Evolutionary conservation across 2,888 invertebrate species (phyloP), one percentile per base, ranked within the genome.

Genomic region (Merodon equestris): DNA sequence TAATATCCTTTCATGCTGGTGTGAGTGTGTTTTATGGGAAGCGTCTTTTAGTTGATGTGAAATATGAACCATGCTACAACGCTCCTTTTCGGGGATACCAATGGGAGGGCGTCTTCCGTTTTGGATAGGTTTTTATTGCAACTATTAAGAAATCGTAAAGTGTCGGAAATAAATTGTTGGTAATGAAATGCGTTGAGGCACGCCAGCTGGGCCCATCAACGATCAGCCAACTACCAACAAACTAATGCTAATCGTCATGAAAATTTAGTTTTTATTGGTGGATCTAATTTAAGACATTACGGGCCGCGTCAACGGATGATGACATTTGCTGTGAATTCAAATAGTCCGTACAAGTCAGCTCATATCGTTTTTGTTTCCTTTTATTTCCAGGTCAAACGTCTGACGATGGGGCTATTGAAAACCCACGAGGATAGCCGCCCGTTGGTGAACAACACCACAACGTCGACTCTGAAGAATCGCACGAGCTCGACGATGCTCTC

Each of bases 371-470:
- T 57, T 51, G 27, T 66, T 45, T 67, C 34, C 10, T 64, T 54
- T 13, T 54, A 14, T 47, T 70, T 66, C 34, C 72, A 87, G 87
- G 93, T 93, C 89, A 94, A 93, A 88, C 90, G 94, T 66, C 90
- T 95, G 82, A 93, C 95, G 44, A 92, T 94, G 91, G 94, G 94
- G 10, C 89, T 94, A 68, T 91, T 93, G 58, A 91, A 91, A 0
- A 90, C 90, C 58, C 90, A 90, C 83, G 93, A 93, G 83, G 94
- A 95, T 86, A 93, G 93, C 85, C 94, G 93, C 84, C 94, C 94
- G 1, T 90, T 95, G 34, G 94, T 95, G 38, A 91, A 92, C 63
- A 92, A 92, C 38, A 91, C 91, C 14, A 91, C 91, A 86, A 88
- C 82, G 5, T 63, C 79, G 10, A 79, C 82, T 1, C 66, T 71